phyloP scores from a whole-genome alignment of 2,888 invertebrate species.

The Teleogryllus oceanicus region DNA sequence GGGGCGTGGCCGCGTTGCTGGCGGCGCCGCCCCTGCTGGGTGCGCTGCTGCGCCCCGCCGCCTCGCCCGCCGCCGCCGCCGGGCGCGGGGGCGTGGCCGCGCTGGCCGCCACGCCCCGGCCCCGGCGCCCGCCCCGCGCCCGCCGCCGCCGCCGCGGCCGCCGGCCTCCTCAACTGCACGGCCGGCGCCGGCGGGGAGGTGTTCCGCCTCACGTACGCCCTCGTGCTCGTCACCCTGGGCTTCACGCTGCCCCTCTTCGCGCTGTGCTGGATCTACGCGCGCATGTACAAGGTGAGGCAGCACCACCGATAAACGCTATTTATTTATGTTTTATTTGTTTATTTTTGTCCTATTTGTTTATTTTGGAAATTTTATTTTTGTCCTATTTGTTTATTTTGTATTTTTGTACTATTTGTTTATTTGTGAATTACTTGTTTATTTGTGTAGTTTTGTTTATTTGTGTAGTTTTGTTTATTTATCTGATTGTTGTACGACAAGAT shows the following conservation, averaged over 20 bases:
- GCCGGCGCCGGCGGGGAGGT: conserved; percentile 27
- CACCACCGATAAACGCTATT: too few relatives aligned
- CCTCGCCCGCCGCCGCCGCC: conserved; percentile 44
- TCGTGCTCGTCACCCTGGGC: conserved; percentile 47
- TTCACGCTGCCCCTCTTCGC: conserved; percentile 51
- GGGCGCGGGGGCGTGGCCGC: conserved; percentile 43
- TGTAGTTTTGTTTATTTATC: not conserved
- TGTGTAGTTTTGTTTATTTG: not conserved
- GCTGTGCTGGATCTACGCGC: conserved; percentile 50
- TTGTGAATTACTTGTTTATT: not conserved
- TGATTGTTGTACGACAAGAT: too few relatives aligned
- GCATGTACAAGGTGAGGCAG: conserved; percentile 45
- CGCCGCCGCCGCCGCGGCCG: conserved; percentile 25
- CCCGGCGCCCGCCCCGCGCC: conserved; percentile 42
- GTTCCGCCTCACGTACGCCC: conserved; percentile 44
- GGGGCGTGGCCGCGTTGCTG: conserved; percentile 47
- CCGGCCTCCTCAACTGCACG: not conserved
- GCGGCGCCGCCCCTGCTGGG: conserved; percentile 41
- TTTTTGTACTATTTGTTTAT: not conserved
- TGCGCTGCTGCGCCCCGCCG: conserved; percentile 37
- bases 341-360: too few relatives aligned
- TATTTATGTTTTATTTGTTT: not conserved
- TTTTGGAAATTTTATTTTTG: not conserved
- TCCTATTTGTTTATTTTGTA: not conserved
- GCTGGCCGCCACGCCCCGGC: conserved; percentile 7